Evolutionary conservation across 1,140 invertebrate species (phyloP), one percentile per base, ranked within the genome.

Genomic region (Rhagoletis pomonella): DNA sequence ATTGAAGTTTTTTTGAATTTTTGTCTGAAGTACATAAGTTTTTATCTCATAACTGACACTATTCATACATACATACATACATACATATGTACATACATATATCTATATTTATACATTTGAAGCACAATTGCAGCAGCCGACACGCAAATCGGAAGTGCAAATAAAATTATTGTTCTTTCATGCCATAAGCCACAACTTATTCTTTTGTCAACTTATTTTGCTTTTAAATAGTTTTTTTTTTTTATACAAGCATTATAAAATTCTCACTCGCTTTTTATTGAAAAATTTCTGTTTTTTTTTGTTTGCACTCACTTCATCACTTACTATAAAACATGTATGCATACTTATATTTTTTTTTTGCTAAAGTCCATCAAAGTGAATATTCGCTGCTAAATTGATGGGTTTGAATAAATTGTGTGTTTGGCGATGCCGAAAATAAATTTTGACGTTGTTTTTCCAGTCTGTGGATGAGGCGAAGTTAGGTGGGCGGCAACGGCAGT

Each of bases 291-390:
- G 6, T 1, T 39, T 73, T 73, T 47, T 14, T 73, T 47, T 69
- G 10, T 73, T 17, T 73, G 67, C 39, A 4, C 1, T 44, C 6
- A 3, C n/a, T 73, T 73, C 47, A 42, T 29, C 29, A 29, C 29
- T 29, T 29, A 29, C 29, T 29, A 29, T 29, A 29, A 29, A 29
- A 29, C 29, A 29, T 29, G 29, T 29, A 29, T 29, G 29, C 29
- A 1, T 55, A 5, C 47, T 50, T 47, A 17, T 47, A 77, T 50
- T n/a, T 77, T 62, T 39, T 77, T 17, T 19, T 77, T 77, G 47
- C n/a, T 50, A 6, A 77, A 77, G 14, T 55, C 47, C 73, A 77
- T 77, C 73, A 55, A 77, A 77, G 47, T 50, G 47, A 77, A 77
- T 77, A 3, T 77, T n/a, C 47, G 44, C n/a, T 7, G 73, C 47